Percentiles rank a stretch among this genome's conserved stretches.
phyloP scores from a whole-genome alignment of 2,797 vertebrate genomes.

The Sebastes steindachneri region DNA sequence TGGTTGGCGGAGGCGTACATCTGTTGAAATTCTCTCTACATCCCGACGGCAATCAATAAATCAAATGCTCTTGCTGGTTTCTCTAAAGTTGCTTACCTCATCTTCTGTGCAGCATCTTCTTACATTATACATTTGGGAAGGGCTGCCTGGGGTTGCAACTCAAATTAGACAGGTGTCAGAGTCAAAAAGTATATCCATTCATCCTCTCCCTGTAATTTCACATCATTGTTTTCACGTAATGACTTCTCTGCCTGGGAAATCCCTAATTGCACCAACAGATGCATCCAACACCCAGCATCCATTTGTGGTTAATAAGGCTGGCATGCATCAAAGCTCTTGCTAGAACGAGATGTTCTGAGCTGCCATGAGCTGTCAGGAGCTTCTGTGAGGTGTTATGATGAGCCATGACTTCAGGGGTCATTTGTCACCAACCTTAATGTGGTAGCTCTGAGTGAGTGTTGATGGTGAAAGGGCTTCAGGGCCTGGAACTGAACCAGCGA shows the following conservation, averaged over 20 bases:
- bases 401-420: conserved; percentile 61
- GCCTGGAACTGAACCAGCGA: conserved; percentile 60
- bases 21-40: neutral
- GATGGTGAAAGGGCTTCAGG: conserved; percentile 55
- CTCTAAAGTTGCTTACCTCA: neutral
- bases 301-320: conserved; percentile 43
- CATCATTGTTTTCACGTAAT: conserved; percentile 27
- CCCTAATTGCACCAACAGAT: conserved; percentile 45
- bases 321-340: conserved; percentile 42
- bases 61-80: neutral
- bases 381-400: conserved; percentile 48
- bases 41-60: neutral
- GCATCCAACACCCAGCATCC: conserved; percentile 29
- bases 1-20: too few species aligned
- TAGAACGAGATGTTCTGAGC: conserved; percentile 50
- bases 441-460: conserved; percentile 63
- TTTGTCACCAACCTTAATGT: conserved; percentile 71
- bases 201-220: conserved; percentile 20
- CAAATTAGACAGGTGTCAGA: neutral
- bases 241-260: conserved; percentile 56
- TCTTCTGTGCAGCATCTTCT: neutral
- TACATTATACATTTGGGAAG: neutral
- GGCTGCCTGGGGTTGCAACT: neutral
- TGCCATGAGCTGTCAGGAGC: conserved; percentile 39
- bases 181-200: neutral